phyloP scores from a whole-genome alignment of 1,140 invertebrate genomes.

The Lepidostoma basale region DNA sequence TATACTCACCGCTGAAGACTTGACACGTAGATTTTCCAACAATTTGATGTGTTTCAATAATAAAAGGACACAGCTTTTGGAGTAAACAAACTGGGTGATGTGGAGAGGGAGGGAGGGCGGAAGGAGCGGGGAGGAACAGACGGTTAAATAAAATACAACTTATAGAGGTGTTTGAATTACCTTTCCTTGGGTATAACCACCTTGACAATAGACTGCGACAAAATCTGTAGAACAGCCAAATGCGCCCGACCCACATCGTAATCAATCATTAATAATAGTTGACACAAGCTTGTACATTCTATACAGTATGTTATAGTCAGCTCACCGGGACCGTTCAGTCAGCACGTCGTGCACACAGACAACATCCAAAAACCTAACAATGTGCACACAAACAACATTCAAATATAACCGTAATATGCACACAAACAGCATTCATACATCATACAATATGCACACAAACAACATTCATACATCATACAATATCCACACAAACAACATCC shows the following conservation, averaged over 20 bases:
- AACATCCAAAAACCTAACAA: too few relatives aligned
- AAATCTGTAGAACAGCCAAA: slow-evolving; percentile 67
- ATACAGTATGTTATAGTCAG: too few relatives aligned
- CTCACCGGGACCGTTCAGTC: too few relatives aligned
- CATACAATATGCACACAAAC: too few relatives aligned
- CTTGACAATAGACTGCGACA: slow-evolving; percentile 92
- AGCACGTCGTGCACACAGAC: too few relatives aligned
- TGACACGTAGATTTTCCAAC: not conserved
- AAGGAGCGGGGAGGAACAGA: not conserved
- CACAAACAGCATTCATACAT: too few relatives aligned
- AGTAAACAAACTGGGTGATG: too few relatives aligned
- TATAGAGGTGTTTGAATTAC: slow-evolving; percentile 50
- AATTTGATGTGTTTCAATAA: not conserved
- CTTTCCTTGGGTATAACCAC: slow-evolving; percentile 97
- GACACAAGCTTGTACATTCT: too few relatives aligned
- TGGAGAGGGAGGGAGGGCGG: not conserved
- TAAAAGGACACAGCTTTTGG: slow-evolving; percentile 5
- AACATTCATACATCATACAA: too few relatives aligned
- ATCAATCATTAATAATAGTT: slow-evolving; percentile 47
- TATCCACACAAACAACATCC: too few relatives aligned
- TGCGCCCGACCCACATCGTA: slow-evolving; percentile 44
- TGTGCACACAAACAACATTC: too few relatives aligned
- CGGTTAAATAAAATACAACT: slow-evolving; percentile 25
- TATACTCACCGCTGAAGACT: slow-evolving; percentile 25
- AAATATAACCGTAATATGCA: too few relatives aligned